Conservation (phyloP, 2,888 invertebrate species). For the Sinhomidia bicolor region DNA sequence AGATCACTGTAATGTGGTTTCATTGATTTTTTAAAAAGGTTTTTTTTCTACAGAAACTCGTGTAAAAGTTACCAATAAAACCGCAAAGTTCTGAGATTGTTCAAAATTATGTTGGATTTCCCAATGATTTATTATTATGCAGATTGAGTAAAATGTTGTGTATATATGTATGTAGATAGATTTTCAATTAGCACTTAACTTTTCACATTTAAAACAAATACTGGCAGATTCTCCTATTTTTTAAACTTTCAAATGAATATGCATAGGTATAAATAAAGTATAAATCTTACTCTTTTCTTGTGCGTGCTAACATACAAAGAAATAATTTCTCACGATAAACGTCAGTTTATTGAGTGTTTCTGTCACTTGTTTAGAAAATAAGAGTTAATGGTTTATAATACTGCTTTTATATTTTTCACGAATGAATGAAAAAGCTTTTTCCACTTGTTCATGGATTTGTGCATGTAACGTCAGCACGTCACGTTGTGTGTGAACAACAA, state of each 20-base stretch:
- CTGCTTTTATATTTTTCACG: neutral
- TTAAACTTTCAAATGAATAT: neutral
- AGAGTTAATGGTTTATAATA: neutral
- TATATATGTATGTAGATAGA: neutral
- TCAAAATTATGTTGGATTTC: neutral
- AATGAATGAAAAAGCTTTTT: neutral
- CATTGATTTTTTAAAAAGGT: neutral
- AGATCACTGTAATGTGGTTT: no score
- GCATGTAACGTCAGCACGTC: neutral
- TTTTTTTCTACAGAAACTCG: neutral
- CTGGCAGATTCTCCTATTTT: neutral
- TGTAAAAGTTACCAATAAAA: no score
- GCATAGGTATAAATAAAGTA: no score
- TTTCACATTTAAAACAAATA: neutral
- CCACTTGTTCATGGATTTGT: neutral
- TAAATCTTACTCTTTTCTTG: neutral
- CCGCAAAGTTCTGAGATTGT: neutral
- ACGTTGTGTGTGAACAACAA: neutral
- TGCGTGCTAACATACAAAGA: neutral
- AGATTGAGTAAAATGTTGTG: neutral
- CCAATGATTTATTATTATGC: neutral
- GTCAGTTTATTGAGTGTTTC: constrained; percentile 1
- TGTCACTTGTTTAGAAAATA: neutral
- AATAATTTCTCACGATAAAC: neutral
- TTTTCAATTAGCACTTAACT: neutral